Evolutionary conservation across 2,888 invertebrate genomes (phyloP), one percentile per base, ranked within the genome.

Genomic region (Pyralis farinalis): DNA sequence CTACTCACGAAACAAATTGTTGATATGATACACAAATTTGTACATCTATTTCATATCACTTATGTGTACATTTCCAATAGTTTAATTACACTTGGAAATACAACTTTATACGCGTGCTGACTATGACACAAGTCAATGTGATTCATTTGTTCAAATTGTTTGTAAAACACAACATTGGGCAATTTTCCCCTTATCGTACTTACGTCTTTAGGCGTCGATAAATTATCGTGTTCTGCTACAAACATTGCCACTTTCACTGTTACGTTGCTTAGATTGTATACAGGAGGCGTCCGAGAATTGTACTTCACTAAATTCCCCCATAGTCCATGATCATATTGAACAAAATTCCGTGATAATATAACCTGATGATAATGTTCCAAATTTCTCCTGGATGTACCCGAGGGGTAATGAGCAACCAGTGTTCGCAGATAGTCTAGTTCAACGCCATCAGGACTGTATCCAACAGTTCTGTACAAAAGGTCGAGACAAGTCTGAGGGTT

Each of bases 251-350:
- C 42, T 0, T 52, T 52, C 56, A 68, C 64, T 0, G 56, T 71
- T 4, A 78, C 55, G 35, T 62, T 64, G 6, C 34, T 50, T 31
- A 80, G 38, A 22, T 75, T 53, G 35, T 79, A 79, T 0, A 45
- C 38, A 0, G 78, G 78, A 0, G 77, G 68, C 1, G 21, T 20
- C 0, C 6, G 9, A 0, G 56, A 51, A 0, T 56, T 51, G 30
- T 80, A 80, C 1, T 35, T 9, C 0, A 25, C 12, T 28, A 67
- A 20, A 42, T 79, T 80, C 21, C 47, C 33, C 0, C 1, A 10
- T 0, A 33, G 3, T 0, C 76, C 67, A 20, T 62, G 57, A 37
- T 67, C 61, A 38, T 42, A 66, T 7, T 40, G 39, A 0, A 49
- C 46, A 12, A 60, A 58, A 7, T 29, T 36, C 0, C 43, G 36